Percentiles rank a stretch among this genome's conserved stretches.
Evolutionary conservation across 2,113 vertebrate genomes (phyloP).

Genomic region (Neotoma lepida): DNA sequence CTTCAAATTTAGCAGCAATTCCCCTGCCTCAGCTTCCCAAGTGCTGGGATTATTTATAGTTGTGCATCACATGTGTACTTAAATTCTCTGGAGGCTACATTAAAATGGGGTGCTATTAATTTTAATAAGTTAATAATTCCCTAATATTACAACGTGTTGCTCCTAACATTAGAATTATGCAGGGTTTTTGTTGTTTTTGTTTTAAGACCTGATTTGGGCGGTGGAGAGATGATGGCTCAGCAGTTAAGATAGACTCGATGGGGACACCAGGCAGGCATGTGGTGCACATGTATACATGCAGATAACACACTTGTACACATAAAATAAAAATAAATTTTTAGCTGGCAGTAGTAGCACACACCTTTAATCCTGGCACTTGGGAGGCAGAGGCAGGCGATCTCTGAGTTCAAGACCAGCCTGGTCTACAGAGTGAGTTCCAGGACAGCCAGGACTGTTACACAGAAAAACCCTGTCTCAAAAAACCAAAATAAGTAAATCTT

Average conservation of each 20-base stretch:
- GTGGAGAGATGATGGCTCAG: not conserved
- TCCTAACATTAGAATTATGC: not conserved
- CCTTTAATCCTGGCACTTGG: not conserved
- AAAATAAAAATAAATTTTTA: not conserved
- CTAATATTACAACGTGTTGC: not conserved
- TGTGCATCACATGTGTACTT: not conserved
- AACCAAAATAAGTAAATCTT: not conserved
- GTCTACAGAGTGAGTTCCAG: not conserved
- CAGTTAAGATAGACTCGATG: not conserved
- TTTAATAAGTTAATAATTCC: conserved; percentile 35
- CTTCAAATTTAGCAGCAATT: not conserved
- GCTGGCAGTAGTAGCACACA: not conserved
- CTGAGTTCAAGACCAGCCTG: not conserved
- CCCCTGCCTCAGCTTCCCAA: not conserved
- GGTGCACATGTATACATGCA: not conserved
- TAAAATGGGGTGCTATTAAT: conserved; percentile 46
- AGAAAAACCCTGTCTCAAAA: not conserved
- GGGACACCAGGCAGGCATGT: not conserved
- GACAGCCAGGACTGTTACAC: not conserved
- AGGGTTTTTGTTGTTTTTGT: not conserved
- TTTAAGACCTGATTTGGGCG: not conserved
- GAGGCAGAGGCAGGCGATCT: not conserved
- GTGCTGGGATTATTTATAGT: not conserved
- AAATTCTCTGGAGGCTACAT: conserved; percentile 31
- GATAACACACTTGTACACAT: not conserved